Conservation (phyloP, 2,797 vertebrate genomes). For the Alcedo atthis region DNA sequence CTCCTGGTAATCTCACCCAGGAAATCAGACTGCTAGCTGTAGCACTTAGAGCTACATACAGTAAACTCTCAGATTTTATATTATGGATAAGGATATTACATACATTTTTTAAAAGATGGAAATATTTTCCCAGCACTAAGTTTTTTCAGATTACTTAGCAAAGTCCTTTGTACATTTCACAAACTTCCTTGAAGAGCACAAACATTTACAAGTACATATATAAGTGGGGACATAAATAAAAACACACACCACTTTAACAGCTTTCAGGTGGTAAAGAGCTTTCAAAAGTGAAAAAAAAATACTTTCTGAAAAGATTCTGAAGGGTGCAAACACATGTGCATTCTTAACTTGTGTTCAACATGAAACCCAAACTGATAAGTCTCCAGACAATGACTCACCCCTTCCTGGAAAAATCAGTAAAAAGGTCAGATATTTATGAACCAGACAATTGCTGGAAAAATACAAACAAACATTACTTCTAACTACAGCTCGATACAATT, state of each 20-base stretch:
- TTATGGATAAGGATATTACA: neutral
- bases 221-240: neutral
- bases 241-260: neutral
- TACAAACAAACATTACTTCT: neutral
- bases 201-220: neutral
- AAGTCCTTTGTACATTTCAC: neutral
- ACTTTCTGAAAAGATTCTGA: neutral
- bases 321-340: neutral
- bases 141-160: neutral
- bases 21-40: neutral
- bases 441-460: constrained; percentile 67
- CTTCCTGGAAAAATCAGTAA: constrained; percentile 49
- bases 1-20: neutral
- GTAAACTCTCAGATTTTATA: neutral
- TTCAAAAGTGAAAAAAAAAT: neutral
- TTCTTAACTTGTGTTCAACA: neutral
- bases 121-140: neutral
- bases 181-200: neutral
- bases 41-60: neutral
- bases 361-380: constrained; percentile 13
- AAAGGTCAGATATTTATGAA: constrained; percentile 52
- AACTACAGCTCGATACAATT: neutral
- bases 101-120: neutral
- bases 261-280: neutral
- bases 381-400: constrained; percentile 42